Evolutionary conservation across 2,797 vertebrate species (phyloP).

Genomic region (Catharus ustulatus): DNA sequence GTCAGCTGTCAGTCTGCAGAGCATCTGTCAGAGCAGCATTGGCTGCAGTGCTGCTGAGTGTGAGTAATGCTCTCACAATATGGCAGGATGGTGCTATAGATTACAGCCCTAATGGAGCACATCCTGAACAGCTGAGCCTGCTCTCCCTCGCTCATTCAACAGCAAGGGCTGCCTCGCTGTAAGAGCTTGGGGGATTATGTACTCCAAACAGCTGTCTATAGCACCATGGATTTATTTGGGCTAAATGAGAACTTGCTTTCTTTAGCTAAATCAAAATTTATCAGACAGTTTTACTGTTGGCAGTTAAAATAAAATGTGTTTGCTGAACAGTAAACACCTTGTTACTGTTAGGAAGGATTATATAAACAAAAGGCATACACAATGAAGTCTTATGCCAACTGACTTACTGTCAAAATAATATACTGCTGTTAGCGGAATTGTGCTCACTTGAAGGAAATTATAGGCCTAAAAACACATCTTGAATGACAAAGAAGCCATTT

Average conservation of each 20-base stretch:
- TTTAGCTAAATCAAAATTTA: slow-evolving; percentile 85
- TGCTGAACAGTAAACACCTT: slow-evolving; percentile 84
- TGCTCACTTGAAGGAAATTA: slow-evolving; percentile 68
- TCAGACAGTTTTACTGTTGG: slow-evolving; percentile 85
- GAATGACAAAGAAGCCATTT: slow-evolving; percentile 65
- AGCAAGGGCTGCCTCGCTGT: slow-evolving; percentile 32
- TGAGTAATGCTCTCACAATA: slow-evolving; percentile 40
- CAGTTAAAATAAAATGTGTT: slow-evolving; percentile 82
- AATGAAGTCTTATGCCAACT: slow-evolving; percentile 65
- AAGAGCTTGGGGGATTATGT: slow-evolving; percentile 66
- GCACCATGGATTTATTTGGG: slow-evolving; percentile 78
- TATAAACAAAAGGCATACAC: slow-evolving; percentile 78
- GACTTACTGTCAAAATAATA: slow-evolving; percentile 70
- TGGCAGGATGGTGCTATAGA: slow-evolving; percentile 35
- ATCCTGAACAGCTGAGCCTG: slow-evolving; percentile 73
- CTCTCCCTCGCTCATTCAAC: slow-evolving; percentile 51
- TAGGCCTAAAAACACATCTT: slow-evolving; percentile 56
- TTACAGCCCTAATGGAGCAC: slow-evolving; percentile 64
- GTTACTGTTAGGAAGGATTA: slow-evolving; percentile 82
- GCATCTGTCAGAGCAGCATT: slow-evolving; percentile 64
- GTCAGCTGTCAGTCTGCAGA: slow-evolving; percentile 71
- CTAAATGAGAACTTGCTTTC: slow-evolving; percentile 74
- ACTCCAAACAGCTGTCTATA: slow-evolving; percentile 74
- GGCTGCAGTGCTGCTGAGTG: slow-evolving; percentile 5
- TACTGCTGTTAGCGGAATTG: slow-evolving; percentile 30